Base-by-base conservation (phyloP, 1,140 invertebrate genomes). In the Phymastichus coffea region DNA sequence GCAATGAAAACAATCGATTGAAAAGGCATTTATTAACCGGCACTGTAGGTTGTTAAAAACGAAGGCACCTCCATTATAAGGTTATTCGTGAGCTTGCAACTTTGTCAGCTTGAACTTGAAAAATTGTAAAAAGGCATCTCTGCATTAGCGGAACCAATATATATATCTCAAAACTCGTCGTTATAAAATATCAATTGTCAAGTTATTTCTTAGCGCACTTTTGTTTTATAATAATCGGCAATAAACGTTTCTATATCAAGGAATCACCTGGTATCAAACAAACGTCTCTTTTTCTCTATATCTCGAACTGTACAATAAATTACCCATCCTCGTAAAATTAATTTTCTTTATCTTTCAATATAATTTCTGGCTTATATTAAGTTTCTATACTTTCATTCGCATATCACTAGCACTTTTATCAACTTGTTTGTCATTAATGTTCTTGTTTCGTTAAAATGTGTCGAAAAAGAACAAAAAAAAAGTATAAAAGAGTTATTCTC, bases 251-350 rank as follows among this genome's bases (percentile, higher is more conserved):
- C n/a, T n/a, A n/a, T 47, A 47, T 26, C 41, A 6, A 52, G 44
- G 26, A 26, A 6, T 57, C 25, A 15, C 19, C 20, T 37, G 9
- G 30, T 59, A 53, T 53, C 26, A 26, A 59, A 53, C 22, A 58
- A 41, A 9, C 26, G 14, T 40, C 25, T 44, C n/a, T n/a, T n/a
- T n/a, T n/a, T n/a, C n/a, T n/a, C n/a, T n/a, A n/a, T n/a, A n/a
- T 37, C 25, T 54, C 33, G 38, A 54, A 54, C 58, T 60, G 58
- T 60, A 60, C 58, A 60, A 55, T 61, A 55, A 55, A 61, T 49
- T 55, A 55, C 55, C 40, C 46, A 55, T 49, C 52, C 44, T 52
- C 41, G 19, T 52, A 44, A 46, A 59, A 52, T 59, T 61, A 37
- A 49, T 15, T 33, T 43, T 55, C 26, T 37, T 40, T 52, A 52